Conservation (phyloP, 2,888 invertebrate genomes). For the Epiperipatus broadwayi region DNA sequence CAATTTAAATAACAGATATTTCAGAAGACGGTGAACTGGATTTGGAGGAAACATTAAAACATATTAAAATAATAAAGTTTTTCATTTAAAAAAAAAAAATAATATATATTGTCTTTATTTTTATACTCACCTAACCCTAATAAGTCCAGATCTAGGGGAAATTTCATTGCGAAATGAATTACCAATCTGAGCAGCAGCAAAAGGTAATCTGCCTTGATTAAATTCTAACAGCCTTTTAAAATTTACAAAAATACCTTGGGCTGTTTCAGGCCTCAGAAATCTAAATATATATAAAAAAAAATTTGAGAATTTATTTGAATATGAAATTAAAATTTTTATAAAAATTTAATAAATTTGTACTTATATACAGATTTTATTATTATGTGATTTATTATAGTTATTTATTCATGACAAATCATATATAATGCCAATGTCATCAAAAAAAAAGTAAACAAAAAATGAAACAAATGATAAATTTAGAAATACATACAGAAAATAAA, state of each 20-base stretch:
- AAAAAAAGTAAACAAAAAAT: too few relatives aligned
- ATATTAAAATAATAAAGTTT: too few relatives aligned
- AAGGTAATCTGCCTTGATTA: conserved; percentile 84
- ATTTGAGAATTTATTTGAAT: background rate
- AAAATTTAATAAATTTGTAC: too few relatives aligned
- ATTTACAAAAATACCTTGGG: conserved; percentile 98
- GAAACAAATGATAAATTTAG: too few relatives aligned
- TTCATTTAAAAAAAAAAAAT: background rate
- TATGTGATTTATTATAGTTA: too few relatives aligned
- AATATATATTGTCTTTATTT: background rate
- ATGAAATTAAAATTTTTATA: background rate
- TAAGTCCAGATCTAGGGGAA: conserved; percentile 83
- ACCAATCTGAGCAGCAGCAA: conserved; percentile 97
- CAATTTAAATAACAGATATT: too few relatives aligned
- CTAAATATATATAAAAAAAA: conserved; percentile 30
- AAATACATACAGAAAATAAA: too few relatives aligned
- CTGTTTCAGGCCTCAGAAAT: conserved; percentile 91
- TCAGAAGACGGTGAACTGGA: too few relatives aligned
- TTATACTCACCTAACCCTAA: conserved; percentile 48
- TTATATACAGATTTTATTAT: too few relatives aligned
- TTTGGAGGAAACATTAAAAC: too few relatives aligned
- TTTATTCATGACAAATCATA: too few relatives aligned
- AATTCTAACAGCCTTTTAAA: conserved; percentile 93
- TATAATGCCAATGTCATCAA: too few relatives aligned
- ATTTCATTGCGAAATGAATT: conserved; percentile 98